Percentiles rank a stretch among this genome's conserved stretches.
Evolutionary conservation across 2,888 invertebrate species (phyloP).

Genomic region (Frankliniella intonsa): DNA sequence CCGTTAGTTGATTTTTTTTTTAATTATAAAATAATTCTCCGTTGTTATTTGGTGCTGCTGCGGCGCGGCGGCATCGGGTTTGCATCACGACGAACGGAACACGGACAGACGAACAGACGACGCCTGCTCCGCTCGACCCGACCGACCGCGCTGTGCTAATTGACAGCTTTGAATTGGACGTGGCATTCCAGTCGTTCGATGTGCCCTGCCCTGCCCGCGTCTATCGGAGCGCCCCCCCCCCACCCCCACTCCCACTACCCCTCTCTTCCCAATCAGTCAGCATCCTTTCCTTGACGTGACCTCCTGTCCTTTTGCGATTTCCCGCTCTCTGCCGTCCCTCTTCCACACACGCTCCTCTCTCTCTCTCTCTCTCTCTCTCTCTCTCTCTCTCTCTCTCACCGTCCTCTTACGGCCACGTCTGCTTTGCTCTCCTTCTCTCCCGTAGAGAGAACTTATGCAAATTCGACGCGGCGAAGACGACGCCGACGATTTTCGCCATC

Average conservation of each 20-base stretch:
- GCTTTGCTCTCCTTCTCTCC: too few relatives aligned
- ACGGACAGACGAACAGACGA: too few relatives aligned
- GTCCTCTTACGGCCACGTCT: too few relatives aligned
- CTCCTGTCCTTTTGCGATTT: constrained; percentile 36
- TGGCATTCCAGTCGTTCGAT: constrained; percentile 16
- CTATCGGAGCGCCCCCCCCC: constrained; percentile 45
- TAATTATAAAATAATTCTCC: too few relatives aligned
- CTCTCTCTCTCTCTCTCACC: neutral
- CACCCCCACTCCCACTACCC: constrained; percentile 39
- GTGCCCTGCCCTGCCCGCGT: neutral
- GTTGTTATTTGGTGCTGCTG: too few relatives aligned
- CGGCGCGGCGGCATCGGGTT: too few relatives aligned
- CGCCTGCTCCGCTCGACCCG: too few relatives aligned
- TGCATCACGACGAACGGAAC: too few relatives aligned
- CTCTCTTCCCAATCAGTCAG: constrained; percentile 34
- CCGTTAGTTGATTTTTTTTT: too few relatives aligned
- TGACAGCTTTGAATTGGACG: neutral
- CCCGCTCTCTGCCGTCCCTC: constrained; percentile 35
- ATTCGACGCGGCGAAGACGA: neutral
- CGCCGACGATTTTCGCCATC: too few relatives aligned
- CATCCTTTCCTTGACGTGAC: too few relatives aligned
- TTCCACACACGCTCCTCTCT: constrained; percentile 34
- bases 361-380: constrained; percentile 32
- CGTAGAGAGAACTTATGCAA: neutral
- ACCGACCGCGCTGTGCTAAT: neutral